Percentiles rank a stretch among this genome's conserved stretches.
Conservation (phyloP, 2,797 vertebrate species). For the Molothrus ater region DNA sequence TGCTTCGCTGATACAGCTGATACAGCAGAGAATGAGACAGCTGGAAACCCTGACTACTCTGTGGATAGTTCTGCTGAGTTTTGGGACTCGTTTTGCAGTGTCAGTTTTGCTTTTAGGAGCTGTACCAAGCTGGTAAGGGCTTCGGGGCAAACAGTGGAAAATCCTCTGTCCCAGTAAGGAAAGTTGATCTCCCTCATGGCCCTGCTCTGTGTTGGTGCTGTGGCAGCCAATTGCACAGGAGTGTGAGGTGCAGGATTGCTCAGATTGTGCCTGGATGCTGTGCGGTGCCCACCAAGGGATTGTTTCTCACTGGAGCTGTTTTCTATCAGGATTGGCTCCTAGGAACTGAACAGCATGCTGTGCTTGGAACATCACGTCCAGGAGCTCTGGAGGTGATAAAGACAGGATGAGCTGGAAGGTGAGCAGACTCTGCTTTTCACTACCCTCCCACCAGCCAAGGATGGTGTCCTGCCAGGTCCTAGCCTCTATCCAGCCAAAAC, state of each 20-base stretch:
- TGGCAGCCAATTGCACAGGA: accelerated
- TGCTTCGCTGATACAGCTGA: background rate
- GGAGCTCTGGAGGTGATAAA: background rate
- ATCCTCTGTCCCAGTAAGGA: background rate
- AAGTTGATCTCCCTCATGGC: background rate
- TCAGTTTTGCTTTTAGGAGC: background rate
- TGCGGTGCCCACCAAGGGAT: background rate
- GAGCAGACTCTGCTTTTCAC: background rate
- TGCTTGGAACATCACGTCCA: background rate
- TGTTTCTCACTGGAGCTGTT: background rate
- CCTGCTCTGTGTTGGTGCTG: background rate
- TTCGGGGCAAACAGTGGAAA: background rate
- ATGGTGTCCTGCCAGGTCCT: background rate
- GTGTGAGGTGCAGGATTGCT: background rate
- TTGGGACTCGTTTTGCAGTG: background rate
- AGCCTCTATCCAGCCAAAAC: background rate
- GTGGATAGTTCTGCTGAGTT: background rate
- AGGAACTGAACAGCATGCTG: background rate
- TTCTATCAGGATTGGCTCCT: background rate
- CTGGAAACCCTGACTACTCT: background rate
- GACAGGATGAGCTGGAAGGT: background rate
- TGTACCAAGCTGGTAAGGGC: background rate
- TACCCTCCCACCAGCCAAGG: background rate
- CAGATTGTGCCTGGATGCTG: background rate
- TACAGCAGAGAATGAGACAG: background rate